A percentile compares a stretch with the other conserved stretches of the same genome.
Conservation (phyloP, 2,797 vertebrate genomes). For the Merluccius polli region DNA sequence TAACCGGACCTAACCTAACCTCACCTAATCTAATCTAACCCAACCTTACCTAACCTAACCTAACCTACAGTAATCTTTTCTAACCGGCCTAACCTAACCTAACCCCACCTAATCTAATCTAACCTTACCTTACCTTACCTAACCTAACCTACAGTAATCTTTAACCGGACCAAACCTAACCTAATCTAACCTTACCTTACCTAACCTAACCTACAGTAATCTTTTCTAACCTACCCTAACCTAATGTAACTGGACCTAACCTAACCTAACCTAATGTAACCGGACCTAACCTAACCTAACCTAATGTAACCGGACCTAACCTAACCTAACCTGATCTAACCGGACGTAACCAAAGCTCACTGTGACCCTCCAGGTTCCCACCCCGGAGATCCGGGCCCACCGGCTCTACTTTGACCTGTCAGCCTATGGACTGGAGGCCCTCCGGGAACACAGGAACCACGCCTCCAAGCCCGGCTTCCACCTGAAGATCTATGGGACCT, state of each 20-base stretch:
- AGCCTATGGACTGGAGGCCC: slow-evolving; percentile 74
- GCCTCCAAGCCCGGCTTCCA: slow-evolving; percentile 71
- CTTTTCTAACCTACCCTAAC: too few species aligned
- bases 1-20: neutral
- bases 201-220: neutral
- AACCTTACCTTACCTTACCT: too few species aligned
- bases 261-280: too few species aligned
- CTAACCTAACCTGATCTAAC: too few species aligned
- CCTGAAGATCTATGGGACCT: slow-evolving; percentile 81
- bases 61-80: too few species aligned
- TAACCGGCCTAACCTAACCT: neutral
- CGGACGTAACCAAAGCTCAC: too few species aligned
- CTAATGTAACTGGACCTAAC: too few species aligned
- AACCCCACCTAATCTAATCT: neutral
- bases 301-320: too few species aligned
- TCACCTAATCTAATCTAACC: neutral
- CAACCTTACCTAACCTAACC: neutral
- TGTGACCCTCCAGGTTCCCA: slow-evolving; percentile 68
- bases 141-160: neutral
- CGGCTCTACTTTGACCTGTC: slow-evolving; percentile 79
- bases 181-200: neutral
- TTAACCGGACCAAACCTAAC: neutral
- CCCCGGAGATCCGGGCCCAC: slow-evolving; percentile 79
- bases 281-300: too few species aligned
- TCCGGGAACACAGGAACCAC: slow-evolving; percentile 62